These are phyloP conservation scores for Eilema sororculum DNA, from an alignment of 2,888 invertebrate genomes.

Conservation along the genomic window DNA sequence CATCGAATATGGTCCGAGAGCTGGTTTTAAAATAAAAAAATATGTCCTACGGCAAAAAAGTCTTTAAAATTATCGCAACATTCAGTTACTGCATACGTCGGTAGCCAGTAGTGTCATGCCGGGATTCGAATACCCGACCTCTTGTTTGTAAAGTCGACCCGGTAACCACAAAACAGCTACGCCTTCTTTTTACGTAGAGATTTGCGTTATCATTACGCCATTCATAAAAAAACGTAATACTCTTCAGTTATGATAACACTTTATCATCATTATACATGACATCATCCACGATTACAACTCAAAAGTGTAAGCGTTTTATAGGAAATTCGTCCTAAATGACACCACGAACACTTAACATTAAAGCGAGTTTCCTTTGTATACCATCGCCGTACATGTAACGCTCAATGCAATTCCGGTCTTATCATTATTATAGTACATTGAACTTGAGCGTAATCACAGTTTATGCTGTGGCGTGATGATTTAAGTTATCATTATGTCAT, in stretches of 20 bases:
- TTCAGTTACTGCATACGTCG: too few relatives aligned
- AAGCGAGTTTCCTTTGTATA: not conserved
- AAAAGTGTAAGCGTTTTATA: not conserved
- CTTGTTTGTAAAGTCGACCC: too few relatives aligned
- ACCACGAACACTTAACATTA: not conserved
- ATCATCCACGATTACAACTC: not conserved
- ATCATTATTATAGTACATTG: conserved; percentile 1
- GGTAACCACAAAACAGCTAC: too few relatives aligned
- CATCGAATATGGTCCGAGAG: not conserved
- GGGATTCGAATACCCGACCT: too few relatives aligned
- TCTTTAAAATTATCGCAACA: too few relatives aligned
- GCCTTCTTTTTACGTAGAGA: not conserved
- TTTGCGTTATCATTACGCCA: not conserved
- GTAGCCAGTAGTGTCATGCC: too few relatives aligned
- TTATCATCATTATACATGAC: not conserved
- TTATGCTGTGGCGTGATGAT: not conserved
- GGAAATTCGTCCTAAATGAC: not conserved
- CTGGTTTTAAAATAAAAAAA: too few relatives aligned
- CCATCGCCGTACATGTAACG: not conserved
- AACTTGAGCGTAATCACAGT: not conserved
- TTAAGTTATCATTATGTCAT: not conserved
- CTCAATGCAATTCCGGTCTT: not conserved
- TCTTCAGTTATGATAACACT: not conserved
- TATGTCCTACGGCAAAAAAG: too few relatives aligned
- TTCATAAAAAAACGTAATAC: not conserved